These are phyloP conservation scores for Oscheius sp. DNA, from an alignment of 1,140 invertebrate genomes.

Conservation along the genomic window DNA sequence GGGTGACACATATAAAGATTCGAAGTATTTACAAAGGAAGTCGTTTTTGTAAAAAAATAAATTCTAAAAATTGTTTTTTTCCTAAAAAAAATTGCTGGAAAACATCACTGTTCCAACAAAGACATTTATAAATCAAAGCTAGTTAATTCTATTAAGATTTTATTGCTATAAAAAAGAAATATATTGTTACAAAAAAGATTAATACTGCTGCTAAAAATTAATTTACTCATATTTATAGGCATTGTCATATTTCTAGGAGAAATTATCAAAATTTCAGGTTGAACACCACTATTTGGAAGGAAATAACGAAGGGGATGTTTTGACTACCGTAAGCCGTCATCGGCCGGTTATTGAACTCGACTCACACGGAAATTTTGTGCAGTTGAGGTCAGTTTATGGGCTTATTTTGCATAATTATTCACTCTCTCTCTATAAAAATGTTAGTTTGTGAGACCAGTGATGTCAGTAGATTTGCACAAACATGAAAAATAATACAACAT, in stretches of 20 bases:
- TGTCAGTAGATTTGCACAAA: too few species aligned
- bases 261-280: slow-evolving; percentile 61
- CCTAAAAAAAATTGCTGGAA: background rate
- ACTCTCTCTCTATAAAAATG: background rate
- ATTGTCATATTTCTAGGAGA: background rate
- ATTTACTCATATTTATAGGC: background rate
- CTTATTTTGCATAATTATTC: background rate
- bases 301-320: slow-evolving; percentile 65
- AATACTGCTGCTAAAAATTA: background rate
- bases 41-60: background rate
- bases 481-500: slow-evolving; percentile 26
- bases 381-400: slow-evolving; percentile 58
- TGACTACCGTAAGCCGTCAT: slow-evolving; percentile 65
- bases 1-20: too few species aligned
- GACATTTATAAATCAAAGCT: background rate
- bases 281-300: slow-evolving; percentile 70
- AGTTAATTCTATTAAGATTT: background rate
- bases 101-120: background rate
- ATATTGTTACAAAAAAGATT: background rate
- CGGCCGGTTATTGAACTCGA: slow-evolving; percentile 36
- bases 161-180: background rate
- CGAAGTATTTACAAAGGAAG: too few species aligned
- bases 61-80: background rate
- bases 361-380: slow-evolving; percentile 38
- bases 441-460: too few species aligned